These are phyloP conservation scores for Scaeva pyrastri DNA, from an alignment of 2,888 invertebrate species.

Conservation along the genomic window DNA sequence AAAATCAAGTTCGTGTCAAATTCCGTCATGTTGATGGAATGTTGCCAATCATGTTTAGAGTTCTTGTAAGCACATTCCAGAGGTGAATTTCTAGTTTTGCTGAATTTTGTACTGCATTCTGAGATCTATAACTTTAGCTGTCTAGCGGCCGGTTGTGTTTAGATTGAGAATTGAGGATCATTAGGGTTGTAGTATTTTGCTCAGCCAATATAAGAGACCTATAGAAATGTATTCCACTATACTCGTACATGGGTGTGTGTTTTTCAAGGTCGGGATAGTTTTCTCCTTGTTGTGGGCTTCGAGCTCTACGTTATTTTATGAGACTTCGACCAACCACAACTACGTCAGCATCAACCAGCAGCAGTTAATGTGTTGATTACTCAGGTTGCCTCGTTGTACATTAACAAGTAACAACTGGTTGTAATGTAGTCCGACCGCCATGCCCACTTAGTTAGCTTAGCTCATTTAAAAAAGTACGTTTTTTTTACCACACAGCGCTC, in stretches of 20 bases:
- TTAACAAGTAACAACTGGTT: slow-evolving; percentile 61
- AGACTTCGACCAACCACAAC: slow-evolving; percentile 20
- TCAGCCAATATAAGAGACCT: not conserved
- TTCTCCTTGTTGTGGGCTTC: slow-evolving; percentile 32
- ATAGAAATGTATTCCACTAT: not conserved
- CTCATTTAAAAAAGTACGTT: not conserved
- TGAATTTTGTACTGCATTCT: slow-evolving; percentile 43
- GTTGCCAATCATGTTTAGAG: slow-evolving; percentile 35
- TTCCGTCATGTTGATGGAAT: slow-evolving; percentile 50
- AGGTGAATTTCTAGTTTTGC: slow-evolving; percentile 58
- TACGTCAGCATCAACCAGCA: slow-evolving; percentile 25
- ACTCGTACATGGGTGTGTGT: slow-evolving; percentile 32
- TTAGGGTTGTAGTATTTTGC: slow-evolving; percentile 48
- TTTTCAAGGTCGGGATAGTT: slow-evolving; percentile 70
- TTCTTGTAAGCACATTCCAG: slow-evolving; percentile 57
- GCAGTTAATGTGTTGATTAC: slow-evolving; percentile 65
- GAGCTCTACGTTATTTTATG: slow-evolving; percentile 19
- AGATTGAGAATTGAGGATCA: not conserved
- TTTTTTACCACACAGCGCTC: not conserved
- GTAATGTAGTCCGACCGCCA: slow-evolving; percentile 35
- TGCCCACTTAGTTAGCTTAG: slow-evolving; percentile 28
- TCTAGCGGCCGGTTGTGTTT: not conserved
- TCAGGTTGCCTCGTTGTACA: slow-evolving; percentile 46
- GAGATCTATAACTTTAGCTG: slow-evolving; percentile 4
- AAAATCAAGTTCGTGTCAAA: slow-evolving; percentile 24